Percentiles rank a stretch among this genome's conserved stretches.
phyloP scores from a whole-genome alignment of 2,888 invertebrate species.

The Noctua janthina region DNA sequence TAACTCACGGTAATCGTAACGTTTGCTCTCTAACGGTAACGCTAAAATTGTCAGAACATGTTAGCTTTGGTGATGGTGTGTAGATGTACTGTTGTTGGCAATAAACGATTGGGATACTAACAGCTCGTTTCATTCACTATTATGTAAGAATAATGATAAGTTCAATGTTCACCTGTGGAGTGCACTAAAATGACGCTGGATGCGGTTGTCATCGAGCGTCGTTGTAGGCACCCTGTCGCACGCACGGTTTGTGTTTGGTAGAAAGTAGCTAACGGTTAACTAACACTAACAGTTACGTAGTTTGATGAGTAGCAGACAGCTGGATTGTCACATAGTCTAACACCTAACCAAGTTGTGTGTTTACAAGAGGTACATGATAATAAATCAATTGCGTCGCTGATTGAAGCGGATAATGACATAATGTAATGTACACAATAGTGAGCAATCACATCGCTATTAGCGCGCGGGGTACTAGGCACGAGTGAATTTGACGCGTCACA shows the following conservation, averaged over 20 bases:
- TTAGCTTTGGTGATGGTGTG: slow-evolving; percentile 32
- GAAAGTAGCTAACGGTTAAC: slow-evolving; percentile 47
- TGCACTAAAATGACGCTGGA: slow-evolving; percentile 37
- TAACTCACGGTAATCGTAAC: slow-evolving; percentile 13
- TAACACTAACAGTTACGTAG: slow-evolving; percentile 23
- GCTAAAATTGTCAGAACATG: slow-evolving; percentile 24
- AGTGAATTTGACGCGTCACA: not conserved
- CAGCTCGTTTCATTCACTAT: slow-evolving; percentile 81
- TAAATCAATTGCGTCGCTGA: not conserved
- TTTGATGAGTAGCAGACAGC: not conserved
- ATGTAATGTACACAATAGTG: not conserved
- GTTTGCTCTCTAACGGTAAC: slow-evolving; percentile 25
- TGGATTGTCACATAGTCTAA: not conserved
- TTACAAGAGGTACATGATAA: not conserved
- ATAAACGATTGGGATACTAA: slow-evolving; percentile 80
- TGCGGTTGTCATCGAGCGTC: slow-evolving; percentile 13
- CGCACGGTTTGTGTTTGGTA: slow-evolving; percentile 46
- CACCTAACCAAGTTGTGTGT: not conserved
- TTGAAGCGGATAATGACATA: not conserved
- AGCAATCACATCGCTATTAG: slow-evolving; percentile 28
- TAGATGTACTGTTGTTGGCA: slow-evolving; percentile 56
- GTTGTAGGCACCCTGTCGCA: slow-evolving; percentile 7
- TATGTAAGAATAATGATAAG: not conserved
- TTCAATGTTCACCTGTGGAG: not conserved
- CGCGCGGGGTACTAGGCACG: not conserved